Percentiles rank a stretch among this genome's conserved stretches.
Conservation (phyloP, 2,888 invertebrate genomes). For the Ecliptopera silaceata region DNA sequence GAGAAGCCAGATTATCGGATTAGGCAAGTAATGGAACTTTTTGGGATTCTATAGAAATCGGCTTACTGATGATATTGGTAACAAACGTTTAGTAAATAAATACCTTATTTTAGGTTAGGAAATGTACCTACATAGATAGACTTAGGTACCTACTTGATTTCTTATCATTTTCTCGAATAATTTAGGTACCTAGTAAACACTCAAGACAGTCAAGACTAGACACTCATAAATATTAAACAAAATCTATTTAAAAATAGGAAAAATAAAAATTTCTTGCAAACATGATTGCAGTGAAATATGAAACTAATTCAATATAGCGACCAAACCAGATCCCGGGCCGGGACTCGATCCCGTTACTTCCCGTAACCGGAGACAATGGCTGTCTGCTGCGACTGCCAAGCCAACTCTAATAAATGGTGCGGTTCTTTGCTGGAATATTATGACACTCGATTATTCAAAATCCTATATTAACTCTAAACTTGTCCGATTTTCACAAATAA, state of each 20-base stretch:
- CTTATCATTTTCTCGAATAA: no score
- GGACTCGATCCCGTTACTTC: constrained; percentile 24
- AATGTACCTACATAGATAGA: not conserved
- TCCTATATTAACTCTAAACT: no score
- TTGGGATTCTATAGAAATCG: constrained; percentile 5
- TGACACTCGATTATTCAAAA: not conserved
- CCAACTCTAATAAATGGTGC: constrained; percentile 12
- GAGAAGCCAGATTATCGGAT: constrained; percentile 10
- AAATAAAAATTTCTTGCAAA: not conserved
- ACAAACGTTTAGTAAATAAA: not conserved
- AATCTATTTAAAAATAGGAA: not conserved
- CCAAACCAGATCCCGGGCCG: constrained; percentile 9
- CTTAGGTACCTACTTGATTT: not conserved
- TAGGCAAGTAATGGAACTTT: constrained; percentile 5
- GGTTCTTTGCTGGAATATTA: not conserved
- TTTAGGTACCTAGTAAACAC: no score
- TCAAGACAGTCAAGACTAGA: no score
- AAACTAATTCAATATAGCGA: not conserved
- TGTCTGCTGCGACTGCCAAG: constrained; percentile 19
- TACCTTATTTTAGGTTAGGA: not conserved
- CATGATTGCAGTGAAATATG: not conserved
- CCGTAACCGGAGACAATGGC: constrained; percentile 26
- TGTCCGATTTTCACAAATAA: no score
- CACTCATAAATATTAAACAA: no score
- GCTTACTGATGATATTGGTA: constrained; percentile 8